phyloP scores from a whole-genome alignment of 37 sponge, comb jelly and placozoan genomes.

The Eunapius fragilis region DNA sequence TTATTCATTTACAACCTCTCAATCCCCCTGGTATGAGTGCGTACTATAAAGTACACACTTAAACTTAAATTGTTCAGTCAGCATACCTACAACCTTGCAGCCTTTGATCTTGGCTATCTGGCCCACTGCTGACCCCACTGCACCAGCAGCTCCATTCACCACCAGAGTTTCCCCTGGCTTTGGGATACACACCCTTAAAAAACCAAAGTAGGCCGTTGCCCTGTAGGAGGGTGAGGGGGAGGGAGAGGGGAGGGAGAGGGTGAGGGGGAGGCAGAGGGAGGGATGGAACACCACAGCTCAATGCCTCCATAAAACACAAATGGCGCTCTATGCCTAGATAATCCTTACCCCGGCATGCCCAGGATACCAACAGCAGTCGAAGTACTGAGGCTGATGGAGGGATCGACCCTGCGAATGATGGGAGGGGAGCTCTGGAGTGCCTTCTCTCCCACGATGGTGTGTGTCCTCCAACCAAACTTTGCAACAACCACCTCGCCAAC shows the following conservation, averaged over 20 bases:
- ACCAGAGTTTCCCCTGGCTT: conserved; percentile 88
- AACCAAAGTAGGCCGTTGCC: conserved; percentile 88
- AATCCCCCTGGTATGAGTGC: too few relatives aligned
- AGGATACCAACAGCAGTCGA: conserved; percentile 79
- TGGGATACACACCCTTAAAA: conserved; percentile 65
- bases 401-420: conserved; percentile 24
- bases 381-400: neutral
- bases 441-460: conserved; percentile 14
- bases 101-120: conserved; percentile 91
- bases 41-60: neutral
- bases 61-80: neutral
- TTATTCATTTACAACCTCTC: too few relatives aligned
- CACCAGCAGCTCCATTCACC: conserved; percentile 90
- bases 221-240: conserved; percentile 27
- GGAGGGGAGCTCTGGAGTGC: neutral
- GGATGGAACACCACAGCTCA: neutral
- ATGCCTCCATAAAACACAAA: too few relatives aligned
- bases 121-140: conserved; percentile 88
- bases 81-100: conserved; percentile 78
- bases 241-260: neutral
- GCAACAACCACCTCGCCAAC: conserved; percentile 75
- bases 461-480: conserved; percentile 73
- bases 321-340: neutral
- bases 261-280: neutral
- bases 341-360: conserved; percentile 92